Conservation (phyloP, 2,888 invertebrate genomes). For the Acanthosepion esculentum region DNA sequence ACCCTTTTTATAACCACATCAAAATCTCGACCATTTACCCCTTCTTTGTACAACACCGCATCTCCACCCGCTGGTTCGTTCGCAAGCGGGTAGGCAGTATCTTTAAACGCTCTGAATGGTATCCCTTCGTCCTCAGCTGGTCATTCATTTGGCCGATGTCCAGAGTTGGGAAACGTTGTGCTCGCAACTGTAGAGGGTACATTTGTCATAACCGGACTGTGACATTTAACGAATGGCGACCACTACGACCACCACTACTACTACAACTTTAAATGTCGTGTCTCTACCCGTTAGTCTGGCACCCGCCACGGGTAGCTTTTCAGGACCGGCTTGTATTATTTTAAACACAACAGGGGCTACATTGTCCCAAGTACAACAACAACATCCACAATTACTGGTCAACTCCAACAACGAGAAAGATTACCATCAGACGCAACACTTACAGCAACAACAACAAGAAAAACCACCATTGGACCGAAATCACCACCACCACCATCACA, state of each 20-base stretch:
- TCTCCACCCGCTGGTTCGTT: background rate
- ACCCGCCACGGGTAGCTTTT: slow-evolving; percentile 48
- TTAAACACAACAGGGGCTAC: slow-evolving; percentile 51
- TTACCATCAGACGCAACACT: background rate
- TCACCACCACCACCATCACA: background rate
- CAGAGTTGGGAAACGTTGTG: background rate
- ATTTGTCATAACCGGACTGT: background rate
- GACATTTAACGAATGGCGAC: background rate
- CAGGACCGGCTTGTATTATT: slow-evolving; percentile 51
- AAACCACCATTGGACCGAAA: background rate
- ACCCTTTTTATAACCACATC: background rate
- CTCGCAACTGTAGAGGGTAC: background rate
- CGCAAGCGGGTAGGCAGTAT: background rate
- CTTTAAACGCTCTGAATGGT: background rate
- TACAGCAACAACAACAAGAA: background rate
- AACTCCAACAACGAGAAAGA: background rate
- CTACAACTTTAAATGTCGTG: background rate
- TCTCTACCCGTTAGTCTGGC: slow-evolving; percentile 43
- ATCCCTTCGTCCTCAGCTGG: background rate
- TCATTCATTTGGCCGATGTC: background rate
- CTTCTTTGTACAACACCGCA: background rate
- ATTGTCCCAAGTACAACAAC: slow-evolving; percentile 51
- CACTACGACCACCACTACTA: background rate
- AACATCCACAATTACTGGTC: slow-evolving; percentile 47
- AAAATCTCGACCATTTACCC: background rate